A percentile compares a stretch with the other conserved stretches of the same genome.
Conservation (phyloP, 1,140 invertebrate species). For the Protaetia brevitarsis region DNA sequence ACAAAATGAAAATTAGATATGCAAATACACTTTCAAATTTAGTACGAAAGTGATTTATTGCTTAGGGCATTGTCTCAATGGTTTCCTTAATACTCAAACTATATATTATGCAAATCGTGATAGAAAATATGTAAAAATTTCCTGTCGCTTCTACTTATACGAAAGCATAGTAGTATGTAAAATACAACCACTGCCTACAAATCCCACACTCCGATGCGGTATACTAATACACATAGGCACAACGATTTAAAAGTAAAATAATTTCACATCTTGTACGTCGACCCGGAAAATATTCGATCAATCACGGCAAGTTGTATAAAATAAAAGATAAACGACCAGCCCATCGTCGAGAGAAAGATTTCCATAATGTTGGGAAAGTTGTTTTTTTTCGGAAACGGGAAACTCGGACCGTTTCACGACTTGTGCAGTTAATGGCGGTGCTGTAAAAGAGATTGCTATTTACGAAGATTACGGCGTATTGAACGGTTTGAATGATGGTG, state of each 20-base stretch:
- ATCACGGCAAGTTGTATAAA: not conserved
- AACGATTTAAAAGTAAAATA: not conserved
- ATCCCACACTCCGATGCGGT: not conserved
- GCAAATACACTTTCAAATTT: not conserved
- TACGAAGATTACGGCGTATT: constrained; percentile 23
- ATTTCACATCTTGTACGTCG: not conserved
- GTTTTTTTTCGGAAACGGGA: not conserved
- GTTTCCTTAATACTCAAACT: not conserved
- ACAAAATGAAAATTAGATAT: not conserved
- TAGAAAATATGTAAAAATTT: constrained; percentile 2
- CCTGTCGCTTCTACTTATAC: not conserved
- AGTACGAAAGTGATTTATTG: not conserved
- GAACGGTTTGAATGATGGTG: constrained; percentile 22
- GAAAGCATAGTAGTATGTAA: not conserved
- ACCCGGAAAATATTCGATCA: not conserved
- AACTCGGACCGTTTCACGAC: not conserved
- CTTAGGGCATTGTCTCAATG: not conserved
- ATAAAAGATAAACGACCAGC: constrained; percentile 7
- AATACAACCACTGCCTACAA: not conserved
- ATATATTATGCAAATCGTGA: not conserved
- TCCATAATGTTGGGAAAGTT: constrained; percentile 4
- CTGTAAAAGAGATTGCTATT: constrained; percentile 23
- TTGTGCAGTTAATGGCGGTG: constrained; percentile 21
- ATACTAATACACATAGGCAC: too few species aligned
- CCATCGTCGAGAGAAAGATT: not conserved